phyloP scores from a whole-genome alignment of 2,113 vertebrate genomes.

The Corythoichthys haematopterus region DNA sequence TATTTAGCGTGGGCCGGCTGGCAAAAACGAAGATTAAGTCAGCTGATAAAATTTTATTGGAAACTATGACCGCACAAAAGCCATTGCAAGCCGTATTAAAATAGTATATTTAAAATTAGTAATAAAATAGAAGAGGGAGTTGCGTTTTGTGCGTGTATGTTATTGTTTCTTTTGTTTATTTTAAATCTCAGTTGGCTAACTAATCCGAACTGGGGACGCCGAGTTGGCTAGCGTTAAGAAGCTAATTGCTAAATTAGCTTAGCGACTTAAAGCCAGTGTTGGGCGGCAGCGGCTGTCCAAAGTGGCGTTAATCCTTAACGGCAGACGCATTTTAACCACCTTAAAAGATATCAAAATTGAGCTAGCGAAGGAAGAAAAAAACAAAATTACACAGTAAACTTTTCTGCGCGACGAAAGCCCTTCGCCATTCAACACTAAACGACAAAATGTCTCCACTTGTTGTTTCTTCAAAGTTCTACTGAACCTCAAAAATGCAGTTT shows the following conservation, averaged over 20 bases:
- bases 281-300: neutral
- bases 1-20: neutral
- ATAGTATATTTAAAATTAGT: neutral
- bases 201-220: constrained; percentile 10
- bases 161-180: neutral
- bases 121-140: neutral
- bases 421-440: constrained; percentile 16
- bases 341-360: neutral
- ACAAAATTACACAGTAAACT: constrained; percentile 26
- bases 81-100: neutral
- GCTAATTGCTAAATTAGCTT: constrained; percentile 54
- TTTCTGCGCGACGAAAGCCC: neutral
- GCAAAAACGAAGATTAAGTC: neutral
- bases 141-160: neutral
- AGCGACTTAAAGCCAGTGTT: constrained; percentile 6
- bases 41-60: neutral
- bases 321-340: neutral
- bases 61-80: neutral
- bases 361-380: neutral
- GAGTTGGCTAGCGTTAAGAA: constrained; percentile 35
- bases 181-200: neutral
- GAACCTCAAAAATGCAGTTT: neutral
- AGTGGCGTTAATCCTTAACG: constrained; percentile 7
- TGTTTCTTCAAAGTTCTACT: constrained; percentile 1
- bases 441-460: constrained; percentile 18